Base-by-base conservation (phyloP, 2,113 vertebrate genomes). In the Xiphophorus hellerii region DNA sequence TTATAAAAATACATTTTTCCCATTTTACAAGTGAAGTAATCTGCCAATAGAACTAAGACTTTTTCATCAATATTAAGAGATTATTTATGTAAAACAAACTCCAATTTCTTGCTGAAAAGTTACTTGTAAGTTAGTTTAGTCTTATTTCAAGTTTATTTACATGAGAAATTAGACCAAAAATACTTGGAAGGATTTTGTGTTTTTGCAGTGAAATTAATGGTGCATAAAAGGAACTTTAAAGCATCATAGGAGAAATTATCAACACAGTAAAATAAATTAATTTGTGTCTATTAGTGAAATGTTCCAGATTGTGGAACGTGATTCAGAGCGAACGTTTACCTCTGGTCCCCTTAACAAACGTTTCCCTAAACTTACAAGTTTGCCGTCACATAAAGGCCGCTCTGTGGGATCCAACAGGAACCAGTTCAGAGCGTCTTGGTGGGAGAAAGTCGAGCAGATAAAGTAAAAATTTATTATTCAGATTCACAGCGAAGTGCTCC, bases 401-500 rank as follows among this genome's bases (percentile, higher is more conserved):
- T 72, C 10, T n/a, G 31, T 17, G 14, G 17, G 69, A 5, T 28
- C 37, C 28, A 51, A 51, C 5, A 60, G n/a, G 73, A 72, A 74
- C 62, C 28, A 11, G 67, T 60, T 75, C 17, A 0, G n/a, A 64
- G 62, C 35, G 9, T 51, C 61, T 42, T 48, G 1, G 3, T 28
- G 35, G 74, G 2, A 37, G 35, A 37, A 31, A 37, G 10, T 17
- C 9, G 17, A 25, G 68, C 30, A 7, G 64, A 20, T 17, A 5
- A 48, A 37, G 61, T 62, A 28, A 71, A 44, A 25, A 4, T 44
- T 37, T 65, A 31, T 20, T 30, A 17, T 20, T 13, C 1, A 30
- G 13, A 37, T 30, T 35, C 33, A 30, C 14, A 60, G 39, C 29
- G 12, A 73, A 80, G 74, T 84, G 80, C 73, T 81, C 75, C 63